A percentile compares a stretch with the other conserved stretches of the same genome.
Evolutionary conservation across 64 coral and sea anemone genomes (phyloP).

Genomic region (Acropora yongei): DNA sequence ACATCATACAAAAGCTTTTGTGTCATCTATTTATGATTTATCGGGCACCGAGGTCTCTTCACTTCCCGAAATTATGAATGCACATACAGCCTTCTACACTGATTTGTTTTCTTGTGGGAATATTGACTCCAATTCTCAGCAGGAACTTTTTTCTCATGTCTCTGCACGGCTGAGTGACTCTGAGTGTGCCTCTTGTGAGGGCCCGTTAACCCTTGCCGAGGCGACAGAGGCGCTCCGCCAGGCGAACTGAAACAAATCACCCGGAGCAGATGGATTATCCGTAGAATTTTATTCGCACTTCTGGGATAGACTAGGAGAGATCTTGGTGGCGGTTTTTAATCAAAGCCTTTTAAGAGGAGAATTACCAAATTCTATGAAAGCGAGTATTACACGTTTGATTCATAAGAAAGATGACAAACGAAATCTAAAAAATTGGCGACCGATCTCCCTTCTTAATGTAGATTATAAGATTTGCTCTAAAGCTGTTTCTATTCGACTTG

Average conservation of each 20-base stretch:
- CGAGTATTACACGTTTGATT: background rate
- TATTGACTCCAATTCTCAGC: background rate
- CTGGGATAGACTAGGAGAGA: background rate
- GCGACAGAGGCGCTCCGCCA: background rate
- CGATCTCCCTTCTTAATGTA: background rate
- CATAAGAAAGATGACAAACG: background rate
- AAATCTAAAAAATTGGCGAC: background rate
- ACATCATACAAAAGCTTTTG: no score
- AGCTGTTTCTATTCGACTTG: background rate
- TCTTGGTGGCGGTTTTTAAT: background rate
- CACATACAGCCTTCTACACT: constrained; percentile 8
- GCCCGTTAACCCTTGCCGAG: background rate
- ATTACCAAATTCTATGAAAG: background rate
- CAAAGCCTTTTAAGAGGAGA: no score
- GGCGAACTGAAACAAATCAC: background rate
- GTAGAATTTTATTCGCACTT: constrained; percentile 32
- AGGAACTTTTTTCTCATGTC: background rate
- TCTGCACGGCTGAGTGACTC: background rate
- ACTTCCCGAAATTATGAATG: background rate
- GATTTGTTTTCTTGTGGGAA: background rate
- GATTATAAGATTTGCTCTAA: constrained; percentile 43
- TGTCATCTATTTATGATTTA: no score
- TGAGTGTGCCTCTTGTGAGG: background rate
- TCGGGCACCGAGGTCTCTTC: background rate
- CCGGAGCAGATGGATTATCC: constrained; percentile 23